Evolutionary conservation across 2,797 vertebrate species (phyloP).

Genomic region (Typhlichthys subterraneus): DNA sequence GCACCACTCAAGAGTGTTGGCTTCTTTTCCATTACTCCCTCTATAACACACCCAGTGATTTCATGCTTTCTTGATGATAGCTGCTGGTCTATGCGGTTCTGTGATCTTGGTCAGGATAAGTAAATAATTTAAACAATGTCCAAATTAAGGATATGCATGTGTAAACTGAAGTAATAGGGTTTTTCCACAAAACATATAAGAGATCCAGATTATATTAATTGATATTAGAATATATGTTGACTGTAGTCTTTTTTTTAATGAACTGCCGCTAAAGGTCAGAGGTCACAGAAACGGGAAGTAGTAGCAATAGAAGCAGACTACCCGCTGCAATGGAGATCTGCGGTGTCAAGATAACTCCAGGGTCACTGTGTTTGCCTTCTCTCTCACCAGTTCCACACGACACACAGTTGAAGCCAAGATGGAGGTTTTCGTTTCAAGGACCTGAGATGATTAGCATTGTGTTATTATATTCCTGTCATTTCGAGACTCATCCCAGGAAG

Average conservation of each 20-base stretch:
- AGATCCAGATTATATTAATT: too few species aligned
- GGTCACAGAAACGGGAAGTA: constrained; percentile 27
- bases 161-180: too few species aligned
- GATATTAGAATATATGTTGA: too few species aligned
- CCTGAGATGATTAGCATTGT: not conserved
- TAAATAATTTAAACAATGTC: too few species aligned
- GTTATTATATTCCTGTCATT: not conserved
- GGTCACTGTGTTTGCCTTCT: constrained; percentile 28
- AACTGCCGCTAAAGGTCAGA: constrained; percentile 10
- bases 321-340: constrained; percentile 18
- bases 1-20: too few species aligned
- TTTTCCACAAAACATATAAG: too few species aligned
- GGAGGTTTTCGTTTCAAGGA: not conserved
- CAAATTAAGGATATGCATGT: not conserved
- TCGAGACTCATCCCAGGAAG: constrained; percentile 13
- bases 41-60: too few species aligned
- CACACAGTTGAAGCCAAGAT: constrained; percentile 22
- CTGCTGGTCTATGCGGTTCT: too few species aligned
- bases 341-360: constrained; percentile 33
- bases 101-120: too few species aligned
- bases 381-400: constrained; percentile 6
- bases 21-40: too few species aligned
- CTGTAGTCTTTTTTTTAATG: too few species aligned
- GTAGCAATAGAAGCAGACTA: constrained; percentile 26
- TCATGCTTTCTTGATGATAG: too few species aligned